These are phyloP conservation scores for Nebria salina DNA, from an alignment of 2,888 invertebrate species.

Conservation along the genomic window DNA sequence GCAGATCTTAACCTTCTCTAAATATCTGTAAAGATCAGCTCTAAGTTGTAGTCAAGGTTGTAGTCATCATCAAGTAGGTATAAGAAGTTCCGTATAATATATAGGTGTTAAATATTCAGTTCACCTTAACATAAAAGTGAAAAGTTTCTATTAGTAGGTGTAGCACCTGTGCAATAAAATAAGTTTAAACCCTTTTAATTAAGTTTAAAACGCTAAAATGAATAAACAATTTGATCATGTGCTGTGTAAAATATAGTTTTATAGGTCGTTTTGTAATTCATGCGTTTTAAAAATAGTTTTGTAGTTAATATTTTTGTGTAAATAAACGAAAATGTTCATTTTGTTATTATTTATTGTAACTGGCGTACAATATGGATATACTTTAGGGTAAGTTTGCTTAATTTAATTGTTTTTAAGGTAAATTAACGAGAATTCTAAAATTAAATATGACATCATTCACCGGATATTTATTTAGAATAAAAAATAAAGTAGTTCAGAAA, in stretches of 20 bases:
- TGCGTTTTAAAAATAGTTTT: too few relatives aligned
- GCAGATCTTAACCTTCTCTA: too few relatives aligned
- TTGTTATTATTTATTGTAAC: constrained; percentile 22
- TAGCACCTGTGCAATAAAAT: not conserved
- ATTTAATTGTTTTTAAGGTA: not conserved
- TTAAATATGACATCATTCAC: not conserved
- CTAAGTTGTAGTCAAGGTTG: too few relatives aligned
- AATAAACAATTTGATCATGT: not conserved
- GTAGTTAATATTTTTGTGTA: not conserved
- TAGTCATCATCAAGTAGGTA: too few relatives aligned
- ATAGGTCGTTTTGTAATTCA: not conserved
- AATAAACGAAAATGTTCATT: constrained; percentile 20
- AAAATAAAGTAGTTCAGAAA: not conserved
- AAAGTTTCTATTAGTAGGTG: not conserved
- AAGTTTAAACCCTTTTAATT: not conserved
- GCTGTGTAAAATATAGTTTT: not conserved
- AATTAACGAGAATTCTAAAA: not conserved
- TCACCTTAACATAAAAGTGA: not conserved
- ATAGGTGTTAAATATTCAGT: not conserved
- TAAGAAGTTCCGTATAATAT: not conserved
- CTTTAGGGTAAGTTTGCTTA: constrained; percentile 19
- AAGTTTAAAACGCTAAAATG: not conserved
- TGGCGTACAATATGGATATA: constrained; percentile 27
- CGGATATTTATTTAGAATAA: not conserved
- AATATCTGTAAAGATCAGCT: too few relatives aligned